phyloP scores from a whole-genome alignment of 2,797 vertebrate species.

The Karalla daura region DNA sequence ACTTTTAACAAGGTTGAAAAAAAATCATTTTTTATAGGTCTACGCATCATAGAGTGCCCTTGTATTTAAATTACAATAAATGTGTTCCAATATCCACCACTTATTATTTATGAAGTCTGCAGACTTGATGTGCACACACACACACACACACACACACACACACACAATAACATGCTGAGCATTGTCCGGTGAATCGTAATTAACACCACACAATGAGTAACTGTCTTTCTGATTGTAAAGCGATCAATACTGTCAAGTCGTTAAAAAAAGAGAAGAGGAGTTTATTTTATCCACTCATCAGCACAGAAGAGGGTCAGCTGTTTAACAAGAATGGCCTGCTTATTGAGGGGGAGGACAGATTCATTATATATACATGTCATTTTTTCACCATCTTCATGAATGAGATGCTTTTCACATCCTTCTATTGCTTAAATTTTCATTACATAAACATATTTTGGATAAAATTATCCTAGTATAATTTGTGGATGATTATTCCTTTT shows the following conservation, averaged over 20 bases:
- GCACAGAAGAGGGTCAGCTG: slow-evolving; percentile 19
- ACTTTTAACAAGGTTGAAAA: too few relatives aligned
- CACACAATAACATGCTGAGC: background rate
- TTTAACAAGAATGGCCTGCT: background rate
- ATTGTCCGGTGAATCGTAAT: slow-evolving; percentile 30
- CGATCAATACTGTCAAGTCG: slow-evolving; percentile 36
- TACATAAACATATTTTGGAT: too few relatives aligned
- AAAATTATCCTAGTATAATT: too few relatives aligned
- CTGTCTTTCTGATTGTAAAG: slow-evolving; percentile 43
- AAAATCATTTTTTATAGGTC: too few relatives aligned
- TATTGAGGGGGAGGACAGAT: slow-evolving; percentile 15
- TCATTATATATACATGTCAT: slow-evolving; percentile 11
- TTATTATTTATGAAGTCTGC: background rate
- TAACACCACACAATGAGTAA: slow-evolving; percentile 13
- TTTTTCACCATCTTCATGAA: background rate
- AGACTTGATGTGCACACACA: background rate
- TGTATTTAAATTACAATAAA: too few relatives aligned
- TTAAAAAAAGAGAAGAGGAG: slow-evolving; percentile 28
- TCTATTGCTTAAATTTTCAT: background rate
- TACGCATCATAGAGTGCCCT: too few relatives aligned
- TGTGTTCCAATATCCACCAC: too few relatives aligned
- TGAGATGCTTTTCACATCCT: background rate
- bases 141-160: background rate
- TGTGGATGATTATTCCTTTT: too few relatives aligned
- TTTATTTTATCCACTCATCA: slow-evolving; percentile 49